Evolutionary conservation across 2,113 vertebrate genomes (phyloP).

Genomic region (Centropus bengalensis): DNA sequence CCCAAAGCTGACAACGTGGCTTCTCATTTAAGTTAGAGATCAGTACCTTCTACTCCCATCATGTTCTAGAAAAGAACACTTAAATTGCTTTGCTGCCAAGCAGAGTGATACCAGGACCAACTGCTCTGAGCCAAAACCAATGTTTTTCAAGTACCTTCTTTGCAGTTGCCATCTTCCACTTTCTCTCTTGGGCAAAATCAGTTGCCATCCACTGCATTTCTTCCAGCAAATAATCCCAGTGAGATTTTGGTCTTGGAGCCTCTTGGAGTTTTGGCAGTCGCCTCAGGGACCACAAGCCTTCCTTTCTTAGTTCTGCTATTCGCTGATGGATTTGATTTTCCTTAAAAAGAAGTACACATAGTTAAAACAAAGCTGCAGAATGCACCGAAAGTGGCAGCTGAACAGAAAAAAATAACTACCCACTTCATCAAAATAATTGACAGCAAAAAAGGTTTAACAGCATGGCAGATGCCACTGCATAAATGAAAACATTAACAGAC

Average conservation of each 20-base stretch:
- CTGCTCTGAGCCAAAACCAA: background rate
- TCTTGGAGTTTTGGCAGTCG: constrained; percentile 93
- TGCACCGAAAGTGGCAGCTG: background rate
- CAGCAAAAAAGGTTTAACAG: background rate
- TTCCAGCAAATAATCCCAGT: constrained; percentile 97
- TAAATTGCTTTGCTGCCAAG: background rate
- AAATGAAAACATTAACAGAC: background rate
- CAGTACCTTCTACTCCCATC: background rate
- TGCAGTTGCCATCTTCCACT: constrained; percentile 95
- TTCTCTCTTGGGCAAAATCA: constrained; percentile 96
- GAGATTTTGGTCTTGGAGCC: constrained; percentile 89
- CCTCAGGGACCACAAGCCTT: constrained; percentile 93
- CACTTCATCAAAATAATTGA: background rate
- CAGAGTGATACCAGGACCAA: background rate
- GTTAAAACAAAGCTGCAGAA: background rate
- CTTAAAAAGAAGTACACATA: constrained; percentile 57
- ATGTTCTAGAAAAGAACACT: background rate
- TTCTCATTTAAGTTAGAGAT: background rate
- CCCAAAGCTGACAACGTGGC: background rate
- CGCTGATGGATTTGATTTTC: constrained; percentile 92
- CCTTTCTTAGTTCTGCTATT: constrained; percentile 90
- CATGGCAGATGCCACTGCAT: background rate
- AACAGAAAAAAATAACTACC: background rate
- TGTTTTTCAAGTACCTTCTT: constrained; percentile 85
- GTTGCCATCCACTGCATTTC: constrained; percentile 99